phyloP scores from a whole-genome alignment of 2,113 vertebrate genomes.

The Lanius ludovicianus region DNA sequence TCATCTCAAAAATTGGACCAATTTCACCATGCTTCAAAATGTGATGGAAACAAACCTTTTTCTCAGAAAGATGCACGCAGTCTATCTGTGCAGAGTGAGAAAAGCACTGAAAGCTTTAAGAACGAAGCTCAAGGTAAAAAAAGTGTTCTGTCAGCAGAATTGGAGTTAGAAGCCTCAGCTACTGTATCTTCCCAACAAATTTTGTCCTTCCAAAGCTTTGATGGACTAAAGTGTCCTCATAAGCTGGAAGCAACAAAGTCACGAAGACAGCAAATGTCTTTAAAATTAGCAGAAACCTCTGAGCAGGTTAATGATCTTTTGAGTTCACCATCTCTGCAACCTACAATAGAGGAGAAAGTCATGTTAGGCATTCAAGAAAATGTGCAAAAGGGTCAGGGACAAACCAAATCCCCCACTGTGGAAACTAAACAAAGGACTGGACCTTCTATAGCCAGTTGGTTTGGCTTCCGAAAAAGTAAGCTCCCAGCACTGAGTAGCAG shows the following conservation, averaged over 20 bases:
- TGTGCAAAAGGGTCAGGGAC: conserved; percentile 86
- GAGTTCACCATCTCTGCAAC: conserved; percentile 52
- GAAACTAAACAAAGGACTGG: conserved; percentile 81
- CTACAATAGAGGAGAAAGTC: conserved; percentile 92
- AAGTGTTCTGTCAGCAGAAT: conserved; percentile 65
- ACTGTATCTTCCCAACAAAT: conserved; percentile 47
- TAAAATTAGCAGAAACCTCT: conserved; percentile 47
- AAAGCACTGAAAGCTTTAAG: conserved; percentile 53
- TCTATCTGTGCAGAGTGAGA: conserved; percentile 42
- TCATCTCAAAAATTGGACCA: conserved; percentile 66
- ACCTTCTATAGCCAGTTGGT: conserved; percentile 91
- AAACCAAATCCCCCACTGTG: conserved; percentile 72
- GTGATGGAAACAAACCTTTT: conserved; percentile 38
- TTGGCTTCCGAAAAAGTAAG: conserved; percentile 88
- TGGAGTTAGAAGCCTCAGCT: conserved; percentile 55
- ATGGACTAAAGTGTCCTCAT: conserved; percentile 5
- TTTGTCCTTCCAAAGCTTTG: conserved; percentile 35
- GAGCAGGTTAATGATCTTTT: conserved; percentile 68
- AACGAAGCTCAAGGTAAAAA: conserved; percentile 22
- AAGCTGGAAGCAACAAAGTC: conserved; percentile 65
- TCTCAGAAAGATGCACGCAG: conserved; percentile 62
- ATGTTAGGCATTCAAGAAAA: conserved; percentile 94
- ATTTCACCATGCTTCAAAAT: conserved; percentile 29
- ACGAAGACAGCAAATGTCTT: conserved; percentile 63
- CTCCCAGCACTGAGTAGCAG: conserved; percentile 84